Evolutionary conservation across 2,113 vertebrate genomes (phyloP).

Genomic region (Morone chrysops): DNA sequence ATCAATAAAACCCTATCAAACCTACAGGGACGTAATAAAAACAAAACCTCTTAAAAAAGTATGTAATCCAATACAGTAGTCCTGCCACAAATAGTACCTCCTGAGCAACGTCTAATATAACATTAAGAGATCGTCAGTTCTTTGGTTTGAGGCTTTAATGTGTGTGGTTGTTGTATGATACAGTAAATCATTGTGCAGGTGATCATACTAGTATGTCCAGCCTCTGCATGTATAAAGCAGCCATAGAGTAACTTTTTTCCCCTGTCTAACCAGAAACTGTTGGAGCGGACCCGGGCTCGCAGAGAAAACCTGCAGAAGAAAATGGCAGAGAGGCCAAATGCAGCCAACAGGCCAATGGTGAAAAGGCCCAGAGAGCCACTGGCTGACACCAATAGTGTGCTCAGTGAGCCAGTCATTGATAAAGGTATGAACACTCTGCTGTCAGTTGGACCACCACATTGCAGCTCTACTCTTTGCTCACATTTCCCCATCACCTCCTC

Average conservation of each 20-base stretch:
- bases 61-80: too few relatives aligned
- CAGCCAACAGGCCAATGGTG: slow-evolving; percentile 74
- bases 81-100: not conserved
- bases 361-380: slow-evolving; percentile 93
- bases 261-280: slow-evolving; percentile 88
- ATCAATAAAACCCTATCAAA: too few relatives aligned
- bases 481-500: not conserved
- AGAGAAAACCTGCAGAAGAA: slow-evolving; percentile 98
- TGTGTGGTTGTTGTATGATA: not conserved
- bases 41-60: too few relatives aligned
- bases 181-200: not conserved
- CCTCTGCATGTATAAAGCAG: not conserved
- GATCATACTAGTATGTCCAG: not conserved
- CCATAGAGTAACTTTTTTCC: not conserved
- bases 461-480: not conserved
- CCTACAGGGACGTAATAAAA: too few relatives aligned
- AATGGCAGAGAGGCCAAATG: slow-evolving; percentile 89
- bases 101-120: not conserved
- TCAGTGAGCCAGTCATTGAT: slow-evolving; percentile 64
- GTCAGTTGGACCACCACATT: not conserved
- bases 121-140: not conserved
- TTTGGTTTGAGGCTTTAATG: not conserved
- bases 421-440: slow-evolving; percentile 83
- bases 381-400: slow-evolving; percentile 86
- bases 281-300: slow-evolving; percentile 95